Conservation (phyloP, 92 coral and sea anemone species). For the Palythoa caribaeorum region DNA sequence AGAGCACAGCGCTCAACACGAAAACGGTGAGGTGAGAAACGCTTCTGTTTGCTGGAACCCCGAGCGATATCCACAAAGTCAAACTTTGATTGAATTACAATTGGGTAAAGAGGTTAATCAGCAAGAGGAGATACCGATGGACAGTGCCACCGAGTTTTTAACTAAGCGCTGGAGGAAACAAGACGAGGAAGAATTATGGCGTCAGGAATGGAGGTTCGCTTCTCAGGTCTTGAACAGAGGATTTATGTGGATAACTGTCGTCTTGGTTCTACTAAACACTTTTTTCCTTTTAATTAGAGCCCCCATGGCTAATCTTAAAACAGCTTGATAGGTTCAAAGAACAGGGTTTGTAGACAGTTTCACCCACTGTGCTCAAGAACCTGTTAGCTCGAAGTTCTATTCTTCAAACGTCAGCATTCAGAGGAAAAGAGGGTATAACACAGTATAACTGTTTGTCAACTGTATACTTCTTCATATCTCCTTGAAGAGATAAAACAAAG, state of each 20-base stretch:
- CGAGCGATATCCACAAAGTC: conserved; percentile 23
- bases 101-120: conserved; percentile 1
- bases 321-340: neutral
- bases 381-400: neutral
- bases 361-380: neutral
- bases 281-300: conserved; percentile 76
- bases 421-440: too few species aligned
- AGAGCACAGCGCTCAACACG: neutral
- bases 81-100: conserved; percentile 18
- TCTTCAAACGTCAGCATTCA: neutral
- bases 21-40: conserved; percentile 28
- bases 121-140: conserved; percentile 24
- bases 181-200: conserved; percentile 64
- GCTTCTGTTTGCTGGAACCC: conserved; percentile 45
- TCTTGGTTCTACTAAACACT: conserved; percentile 67
- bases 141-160: conserved; percentile 42
- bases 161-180: conserved; percentile 59
- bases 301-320: conserved; percentile 67
- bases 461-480: too few species aligned
- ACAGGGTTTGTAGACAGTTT: too few species aligned
- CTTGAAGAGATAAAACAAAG: too few species aligned
- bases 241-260: conserved; percentile 76
- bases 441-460: too few species aligned
- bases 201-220: conserved; percentile 89
- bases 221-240: conserved; percentile 77